Conservation (phyloP, 2,113 vertebrate genomes). For the Myotis davidii region DNA sequence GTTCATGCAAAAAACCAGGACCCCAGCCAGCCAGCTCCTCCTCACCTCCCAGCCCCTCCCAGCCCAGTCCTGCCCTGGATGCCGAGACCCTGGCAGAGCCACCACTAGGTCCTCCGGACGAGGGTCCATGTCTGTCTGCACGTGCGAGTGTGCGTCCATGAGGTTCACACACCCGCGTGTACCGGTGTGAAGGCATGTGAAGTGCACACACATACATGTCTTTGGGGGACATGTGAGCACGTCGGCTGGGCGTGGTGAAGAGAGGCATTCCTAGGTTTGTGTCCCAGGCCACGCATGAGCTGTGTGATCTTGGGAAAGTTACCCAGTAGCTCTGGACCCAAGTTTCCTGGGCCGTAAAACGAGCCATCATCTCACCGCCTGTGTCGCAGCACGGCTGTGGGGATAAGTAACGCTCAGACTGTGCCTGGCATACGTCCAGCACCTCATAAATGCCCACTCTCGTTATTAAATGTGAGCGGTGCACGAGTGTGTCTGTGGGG, state of each 20-base stretch:
- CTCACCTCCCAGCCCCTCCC: background rate
- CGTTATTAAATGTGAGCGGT: fast-evolving
- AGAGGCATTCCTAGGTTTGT: background rate
- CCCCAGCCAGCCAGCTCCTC: background rate
- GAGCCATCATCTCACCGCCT: fast-evolving
- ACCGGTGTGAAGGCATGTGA: background rate
- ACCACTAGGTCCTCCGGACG: background rate
- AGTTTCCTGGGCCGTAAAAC: background rate
- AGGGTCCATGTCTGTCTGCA: background rate
- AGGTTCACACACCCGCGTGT: background rate
- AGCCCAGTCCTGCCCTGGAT: background rate
- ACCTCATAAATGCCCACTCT: background rate
- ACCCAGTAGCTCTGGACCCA: constrained; percentile 22
- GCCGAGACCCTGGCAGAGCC: background rate
- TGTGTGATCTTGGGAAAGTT: background rate
- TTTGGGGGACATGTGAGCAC: background rate
- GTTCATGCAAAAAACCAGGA: background rate
- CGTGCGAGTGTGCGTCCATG: background rate
- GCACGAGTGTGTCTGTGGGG: background rate
- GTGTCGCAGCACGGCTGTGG: background rate
- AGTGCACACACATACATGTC: background rate
- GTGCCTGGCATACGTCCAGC: fast-evolving
- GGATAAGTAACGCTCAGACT: fast-evolving
- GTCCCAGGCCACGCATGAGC: background rate
- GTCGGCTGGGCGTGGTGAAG: background rate